Evolutionary conservation across 2,113 vertebrate species (phyloP).

Genomic region (Toxotes chatareus): DNA sequence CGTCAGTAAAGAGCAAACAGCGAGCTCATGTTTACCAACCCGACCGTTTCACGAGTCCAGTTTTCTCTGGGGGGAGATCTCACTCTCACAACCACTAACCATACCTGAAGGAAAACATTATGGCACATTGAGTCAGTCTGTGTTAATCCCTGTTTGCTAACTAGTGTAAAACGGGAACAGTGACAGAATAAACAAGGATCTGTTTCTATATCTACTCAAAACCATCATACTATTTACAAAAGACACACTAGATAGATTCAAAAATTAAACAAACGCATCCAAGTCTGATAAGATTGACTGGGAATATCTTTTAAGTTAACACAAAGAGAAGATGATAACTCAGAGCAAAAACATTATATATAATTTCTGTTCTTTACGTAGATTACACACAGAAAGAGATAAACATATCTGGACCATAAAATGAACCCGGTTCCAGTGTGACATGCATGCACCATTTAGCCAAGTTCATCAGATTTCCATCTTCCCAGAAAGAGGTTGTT

Average conservation of each 20-base stretch:
- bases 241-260: background rate
- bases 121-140: background rate
- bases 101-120: background rate
- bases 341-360: background rate
- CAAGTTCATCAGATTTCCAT: constrained; percentile 59
- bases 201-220: background rate
- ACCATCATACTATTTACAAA: background rate
- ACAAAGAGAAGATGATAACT: background rate
- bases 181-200: constrained; percentile 16
- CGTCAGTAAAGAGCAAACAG: constrained; percentile 26
- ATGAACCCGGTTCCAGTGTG: constrained; percentile 7
- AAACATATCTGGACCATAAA: constrained; percentile 49
- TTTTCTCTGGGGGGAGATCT: background rate
- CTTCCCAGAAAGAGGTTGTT: constrained; percentile 46
- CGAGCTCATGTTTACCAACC: constrained; percentile 36
- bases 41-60: background rate
- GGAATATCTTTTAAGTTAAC: background rate
- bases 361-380: constrained; percentile 4
- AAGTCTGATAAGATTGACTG: background rate
- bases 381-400: constrained; percentile 24
- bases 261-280: background rate
- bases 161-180: background rate
- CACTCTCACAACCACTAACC: background rate
- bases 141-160: background rate
- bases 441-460: constrained; percentile 9